phyloP scores from a whole-genome alignment of 2,797 vertebrate species.

The Channa striata region DNA sequence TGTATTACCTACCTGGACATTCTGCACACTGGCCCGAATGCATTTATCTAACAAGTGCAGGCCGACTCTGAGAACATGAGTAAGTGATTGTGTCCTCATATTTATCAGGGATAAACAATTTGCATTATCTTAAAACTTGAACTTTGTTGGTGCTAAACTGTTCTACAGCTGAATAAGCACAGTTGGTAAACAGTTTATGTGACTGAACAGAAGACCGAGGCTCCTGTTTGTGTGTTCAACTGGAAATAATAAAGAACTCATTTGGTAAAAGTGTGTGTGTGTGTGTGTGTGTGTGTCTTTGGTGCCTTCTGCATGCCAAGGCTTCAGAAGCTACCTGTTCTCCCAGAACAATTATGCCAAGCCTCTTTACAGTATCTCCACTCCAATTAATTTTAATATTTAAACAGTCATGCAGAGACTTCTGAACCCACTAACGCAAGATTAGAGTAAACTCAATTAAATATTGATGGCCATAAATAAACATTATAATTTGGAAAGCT shows the following conservation, averaged over 20 bases:
- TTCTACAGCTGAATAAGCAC: conserved; percentile 37
- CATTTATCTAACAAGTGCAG: background rate
- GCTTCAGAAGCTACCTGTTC: conserved; percentile 73
- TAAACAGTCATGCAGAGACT: conserved; percentile 83
- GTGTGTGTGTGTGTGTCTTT: conserved; percentile 23
- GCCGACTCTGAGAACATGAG: background rate
- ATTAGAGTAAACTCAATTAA: conserved; percentile 86
- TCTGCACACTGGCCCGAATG: background rate
- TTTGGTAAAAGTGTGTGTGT: conserved; percentile 31
- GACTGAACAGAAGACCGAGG: conserved; percentile 28
- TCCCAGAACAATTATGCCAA: conserved; percentile 81
- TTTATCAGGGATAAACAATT: background rate
- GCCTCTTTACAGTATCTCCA: conserved; percentile 82
- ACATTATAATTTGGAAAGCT: conserved; percentile 80
- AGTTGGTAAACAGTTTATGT: conserved; percentile 28
- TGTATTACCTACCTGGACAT: background rate
- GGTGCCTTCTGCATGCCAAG: conserved; percentile 29
- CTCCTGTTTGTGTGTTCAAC: conserved; percentile 46
- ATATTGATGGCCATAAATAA: conserved; percentile 88
- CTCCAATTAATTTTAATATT: conserved; percentile 87
- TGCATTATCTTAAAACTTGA: conserved; percentile 1
- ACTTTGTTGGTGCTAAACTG: background rate
- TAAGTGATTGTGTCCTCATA: no score
- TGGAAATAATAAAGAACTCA: conserved; percentile 53
- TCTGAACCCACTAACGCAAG: conserved; percentile 79